Evolutionary conservation across 2,888 invertebrate species (phyloP).

Genomic region (Heliconius sara): DNA sequence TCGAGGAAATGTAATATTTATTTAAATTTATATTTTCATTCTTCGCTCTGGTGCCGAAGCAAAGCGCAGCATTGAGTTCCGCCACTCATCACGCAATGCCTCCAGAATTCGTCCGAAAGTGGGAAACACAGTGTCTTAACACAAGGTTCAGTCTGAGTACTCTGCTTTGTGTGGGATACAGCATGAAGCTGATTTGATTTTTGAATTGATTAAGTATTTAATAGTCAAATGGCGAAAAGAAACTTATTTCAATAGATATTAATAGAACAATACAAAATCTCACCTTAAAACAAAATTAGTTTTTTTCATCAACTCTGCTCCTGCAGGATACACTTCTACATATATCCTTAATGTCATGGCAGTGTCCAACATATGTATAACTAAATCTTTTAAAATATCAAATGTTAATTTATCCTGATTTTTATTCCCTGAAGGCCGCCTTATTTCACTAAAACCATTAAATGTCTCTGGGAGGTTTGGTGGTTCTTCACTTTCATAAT

Average conservation of each 20-base stretch:
- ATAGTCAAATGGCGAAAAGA: neutral
- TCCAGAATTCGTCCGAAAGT: no score
- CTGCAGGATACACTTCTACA: conserved; percentile 86
- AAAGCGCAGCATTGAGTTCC: no score
- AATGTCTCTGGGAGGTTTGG: conserved; percentile 79
- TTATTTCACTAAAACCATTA: conserved; percentile 75
- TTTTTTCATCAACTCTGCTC: conserved; percentile 79
- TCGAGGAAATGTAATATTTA: no score
- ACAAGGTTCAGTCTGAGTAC: no score
- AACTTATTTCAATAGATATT: neutral
- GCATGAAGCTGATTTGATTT: no score
- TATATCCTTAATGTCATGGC: conserved; percentile 87
- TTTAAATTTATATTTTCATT: no score
- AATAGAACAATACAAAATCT: conserved; percentile 48
- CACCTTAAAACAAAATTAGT: conserved; percentile 85
- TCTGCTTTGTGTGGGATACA: no score
- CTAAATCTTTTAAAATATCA: conserved; percentile 85
- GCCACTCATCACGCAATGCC: no score
- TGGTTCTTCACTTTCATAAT: conserved; percentile 72
- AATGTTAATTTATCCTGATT: conserved; percentile 69
- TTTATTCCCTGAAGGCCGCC: conserved; percentile 61
- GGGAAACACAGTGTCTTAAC: no score
- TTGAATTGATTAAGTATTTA: neutral
- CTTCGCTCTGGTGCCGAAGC: no score
- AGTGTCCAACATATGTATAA: conserved; percentile 88